Evolutionary conservation across 2,797 vertebrate species (phyloP).

Genomic region (Poecilia picta): DNA sequence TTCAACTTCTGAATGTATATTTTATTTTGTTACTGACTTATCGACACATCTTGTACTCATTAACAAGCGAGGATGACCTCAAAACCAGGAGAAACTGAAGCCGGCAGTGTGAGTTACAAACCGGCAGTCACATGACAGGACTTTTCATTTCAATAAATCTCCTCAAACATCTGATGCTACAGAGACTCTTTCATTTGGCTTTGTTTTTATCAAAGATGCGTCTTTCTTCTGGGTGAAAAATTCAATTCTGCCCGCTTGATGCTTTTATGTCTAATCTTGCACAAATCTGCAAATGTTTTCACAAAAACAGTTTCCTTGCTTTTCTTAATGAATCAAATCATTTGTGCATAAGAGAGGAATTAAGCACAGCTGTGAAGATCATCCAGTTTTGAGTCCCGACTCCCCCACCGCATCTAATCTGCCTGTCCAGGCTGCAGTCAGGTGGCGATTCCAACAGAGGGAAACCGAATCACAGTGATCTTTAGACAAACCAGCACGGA

Average conservation of each 20-base stretch:
- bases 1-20: background rate
- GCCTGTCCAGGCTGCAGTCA: background rate
- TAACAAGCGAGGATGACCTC: background rate
- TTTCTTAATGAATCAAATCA: slow-evolving; percentile 1
- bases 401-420: slow-evolving; percentile 15
- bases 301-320: background rate
- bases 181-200: background rate
- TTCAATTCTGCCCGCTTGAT: background rate
- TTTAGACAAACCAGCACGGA: background rate
- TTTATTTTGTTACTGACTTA: background rate
- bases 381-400: slow-evolving; percentile 7
- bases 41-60: background rate
- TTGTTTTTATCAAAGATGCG: background rate
- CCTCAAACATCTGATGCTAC: background rate
- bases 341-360: slow-evolving; percentile 18
- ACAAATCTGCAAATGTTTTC: background rate
- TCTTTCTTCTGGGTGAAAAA: background rate
- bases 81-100: background rate
- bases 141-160: background rate
- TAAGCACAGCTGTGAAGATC: slow-evolving; percentile 8
- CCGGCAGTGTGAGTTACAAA: background rate
- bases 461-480: slow-evolving; percentile 2
- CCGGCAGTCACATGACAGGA: background rate
- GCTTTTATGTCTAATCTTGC: background rate
- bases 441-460: background rate